Percentiles rank a stretch among this genome's conserved stretches.
Evolutionary conservation across 2,888 invertebrate genomes (phyloP).

Genomic region (Drosophila demipolita): DNA sequence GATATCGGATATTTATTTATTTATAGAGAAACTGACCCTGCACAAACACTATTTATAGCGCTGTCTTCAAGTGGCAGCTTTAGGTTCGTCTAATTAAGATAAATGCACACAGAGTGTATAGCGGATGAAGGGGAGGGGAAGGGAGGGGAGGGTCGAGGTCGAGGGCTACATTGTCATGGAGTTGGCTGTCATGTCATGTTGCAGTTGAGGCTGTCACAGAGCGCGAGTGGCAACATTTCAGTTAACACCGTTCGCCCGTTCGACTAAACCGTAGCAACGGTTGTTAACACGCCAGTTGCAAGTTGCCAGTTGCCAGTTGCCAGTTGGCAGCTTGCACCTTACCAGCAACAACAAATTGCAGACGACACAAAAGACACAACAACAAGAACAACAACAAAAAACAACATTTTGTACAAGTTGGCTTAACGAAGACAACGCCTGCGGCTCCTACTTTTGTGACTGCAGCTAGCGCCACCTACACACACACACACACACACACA

Average conservation of each 20-base stretch:
- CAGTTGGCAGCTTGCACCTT: slow-evolving; percentile 47
- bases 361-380: slow-evolving; percentile 63
- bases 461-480: slow-evolving; percentile 73
- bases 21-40: slow-evolving; percentile 10
- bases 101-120: slow-evolving; percentile 50
- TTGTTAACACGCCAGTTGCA: slow-evolving; percentile 66
- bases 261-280: slow-evolving; percentile 71
- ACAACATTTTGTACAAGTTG: slow-evolving; percentile 25
- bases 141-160: neutral
- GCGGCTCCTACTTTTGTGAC: slow-evolving; percentile 44
- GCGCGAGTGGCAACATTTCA: slow-evolving; percentile 64
- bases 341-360: slow-evolving; percentile 72
- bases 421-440: slow-evolving; percentile 68
- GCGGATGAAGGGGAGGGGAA: neutral
- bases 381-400: slow-evolving; percentile 9
- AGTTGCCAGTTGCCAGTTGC: slow-evolving; percentile 32
- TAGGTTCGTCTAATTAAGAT: slow-evolving; percentile 66
- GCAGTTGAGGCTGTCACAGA: slow-evolving; percentile 53
- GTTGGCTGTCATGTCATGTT: slow-evolving; percentile 67
- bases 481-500: slow-evolving; percentile 26
- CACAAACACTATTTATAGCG: slow-evolving; percentile 24
- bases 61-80: slow-evolving; percentile 2
- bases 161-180: slow-evolving; percentile 44
- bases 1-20: slow-evolving; percentile 1
- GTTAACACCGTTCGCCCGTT: slow-evolving; percentile 63